Base-by-base conservation (phyloP, 1,140 invertebrate species). In the Zaprionus camerounensis region DNA sequence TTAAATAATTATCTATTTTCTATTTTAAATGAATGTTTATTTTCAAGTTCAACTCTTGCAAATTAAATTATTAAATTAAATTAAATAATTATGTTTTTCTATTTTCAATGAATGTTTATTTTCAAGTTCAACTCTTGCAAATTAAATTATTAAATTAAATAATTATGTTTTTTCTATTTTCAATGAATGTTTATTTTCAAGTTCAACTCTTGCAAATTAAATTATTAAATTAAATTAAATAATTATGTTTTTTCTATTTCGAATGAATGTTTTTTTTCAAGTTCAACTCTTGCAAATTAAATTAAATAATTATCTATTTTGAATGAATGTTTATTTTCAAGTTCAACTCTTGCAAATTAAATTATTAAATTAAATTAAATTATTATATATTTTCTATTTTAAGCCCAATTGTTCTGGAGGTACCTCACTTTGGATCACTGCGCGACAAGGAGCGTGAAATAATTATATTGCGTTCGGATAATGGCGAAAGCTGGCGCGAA, bases 401-500 rank as follows among this genome's bases (percentile, higher is more conserved):
- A 46, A 92, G 92, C 55, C 98, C 99, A 2, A 98, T 99, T n/a
- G 97, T 99, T 58, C 95, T 99, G 57, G 99, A 99, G 94, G 97
- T 99, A 36, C 99, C 99, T 1, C 99, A 99, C 94, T 99, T 99
- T 94, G 99, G 98, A 0, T 99, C 98, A 0, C 94, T 99, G 0
- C 95, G 97, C 49, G 98, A 98, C 6, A 98, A 98, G 84, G 99
- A 99, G 92, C 95, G 99, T 36, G 99, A 99, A 94, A 99, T 99
- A 28, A 97, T 99, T 17, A 98, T 99, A 69, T 94, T 99, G 1
- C 95, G 99, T 53, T 99, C 98, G 36, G 98, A 99, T 91, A 99
- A 99, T 91, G 99, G 99, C 2, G 98, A 99, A 86, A 98, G 96
- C 9, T 99, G 99, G 99, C 95, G 98, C 55, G 99, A 99, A 91